Evolutionary conservation across 1,140 invertebrate genomes (phyloP).

Genomic region (Formica selysi): DNA sequence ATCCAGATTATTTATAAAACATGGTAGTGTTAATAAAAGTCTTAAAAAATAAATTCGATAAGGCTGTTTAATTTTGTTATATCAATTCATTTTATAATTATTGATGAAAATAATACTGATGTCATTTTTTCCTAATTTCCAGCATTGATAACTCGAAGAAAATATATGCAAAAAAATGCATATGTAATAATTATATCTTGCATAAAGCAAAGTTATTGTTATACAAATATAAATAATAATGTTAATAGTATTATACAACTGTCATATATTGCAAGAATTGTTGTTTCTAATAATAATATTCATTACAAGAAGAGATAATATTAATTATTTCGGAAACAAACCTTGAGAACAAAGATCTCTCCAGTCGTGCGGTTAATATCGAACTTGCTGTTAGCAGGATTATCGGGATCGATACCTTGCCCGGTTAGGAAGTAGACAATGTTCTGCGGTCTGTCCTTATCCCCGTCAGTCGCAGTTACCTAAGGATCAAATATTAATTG

Average conservation of each 20-base stretch:
- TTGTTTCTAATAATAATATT: not conserved
- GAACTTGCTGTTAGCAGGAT: slow-evolving; percentile 98
- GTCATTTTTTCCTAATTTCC: not conserved
- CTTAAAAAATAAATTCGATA: not conserved
- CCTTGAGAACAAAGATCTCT: slow-evolving; percentile 97
- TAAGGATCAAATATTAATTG: slow-evolving; percentile 82
- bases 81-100: slow-evolving; percentile 10
- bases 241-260: no score
- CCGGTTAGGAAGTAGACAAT: slow-evolving; percentile 99
- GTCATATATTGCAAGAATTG: no score
- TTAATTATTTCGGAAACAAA: slow-evolving; percentile 82
- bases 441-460: slow-evolving; percentile 96
- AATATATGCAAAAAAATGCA: not conserved
- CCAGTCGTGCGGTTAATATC: slow-evolving; percentile 97
- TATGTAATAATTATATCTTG: slow-evolving; percentile 3
- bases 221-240: no score
- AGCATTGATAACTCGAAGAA: not conserved
- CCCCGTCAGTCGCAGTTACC: slow-evolving; percentile 98
- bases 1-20: not conserved
- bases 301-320: not conserved
- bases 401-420: slow-evolving; percentile 97
- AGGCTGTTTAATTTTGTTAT: not conserved
- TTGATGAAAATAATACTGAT: not conserved
- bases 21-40: no score
- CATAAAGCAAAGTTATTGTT: not conserved